These are phyloP conservation scores for Montipora foliosa DNA, from an alignment of 64 coral and sea anemone species.

Conservation along the genomic window DNA sequence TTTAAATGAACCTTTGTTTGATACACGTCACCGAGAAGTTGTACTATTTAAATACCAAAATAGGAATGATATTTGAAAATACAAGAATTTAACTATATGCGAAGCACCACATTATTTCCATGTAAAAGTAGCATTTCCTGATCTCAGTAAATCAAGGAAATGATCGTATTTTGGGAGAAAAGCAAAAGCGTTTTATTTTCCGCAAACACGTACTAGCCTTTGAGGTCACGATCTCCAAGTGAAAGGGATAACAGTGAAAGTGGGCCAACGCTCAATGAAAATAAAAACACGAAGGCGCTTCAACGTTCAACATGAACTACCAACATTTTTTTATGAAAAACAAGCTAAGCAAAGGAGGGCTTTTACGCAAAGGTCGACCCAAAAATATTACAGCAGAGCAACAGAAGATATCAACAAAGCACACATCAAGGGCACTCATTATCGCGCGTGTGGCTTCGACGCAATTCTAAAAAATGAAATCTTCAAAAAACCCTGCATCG, in stretches of 20 bases:
- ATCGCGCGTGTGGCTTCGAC: conserved; percentile 33
- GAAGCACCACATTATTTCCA: neutral
- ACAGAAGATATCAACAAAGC: neutral
- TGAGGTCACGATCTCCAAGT: neutral
- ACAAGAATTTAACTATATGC: neutral
- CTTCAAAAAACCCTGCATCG: neutral
- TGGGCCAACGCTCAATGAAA: neutral
- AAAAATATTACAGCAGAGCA: neutral
- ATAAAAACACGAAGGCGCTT: neutral
- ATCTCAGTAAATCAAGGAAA: neutral
- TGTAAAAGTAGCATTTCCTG: neutral
- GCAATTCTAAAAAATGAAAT: neutral
- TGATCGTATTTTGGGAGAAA: neutral
- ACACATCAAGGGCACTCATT: neutral
- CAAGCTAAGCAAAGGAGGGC: neutral
- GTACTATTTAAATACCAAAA: neutral
- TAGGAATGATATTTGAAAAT: neutral
- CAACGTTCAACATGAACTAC: neutral
- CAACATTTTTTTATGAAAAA: neutral
- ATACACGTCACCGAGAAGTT: neutral
- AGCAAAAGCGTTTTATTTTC: conserved; percentile 15
- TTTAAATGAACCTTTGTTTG: conserved; percentile 26
- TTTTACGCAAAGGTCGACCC: neutral
- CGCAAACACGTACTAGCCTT: neutral
- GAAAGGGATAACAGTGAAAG: neutral